Conservation (phyloP, 2,888 invertebrate genomes). For the Ashinkailepas kermadecensis region DNA sequence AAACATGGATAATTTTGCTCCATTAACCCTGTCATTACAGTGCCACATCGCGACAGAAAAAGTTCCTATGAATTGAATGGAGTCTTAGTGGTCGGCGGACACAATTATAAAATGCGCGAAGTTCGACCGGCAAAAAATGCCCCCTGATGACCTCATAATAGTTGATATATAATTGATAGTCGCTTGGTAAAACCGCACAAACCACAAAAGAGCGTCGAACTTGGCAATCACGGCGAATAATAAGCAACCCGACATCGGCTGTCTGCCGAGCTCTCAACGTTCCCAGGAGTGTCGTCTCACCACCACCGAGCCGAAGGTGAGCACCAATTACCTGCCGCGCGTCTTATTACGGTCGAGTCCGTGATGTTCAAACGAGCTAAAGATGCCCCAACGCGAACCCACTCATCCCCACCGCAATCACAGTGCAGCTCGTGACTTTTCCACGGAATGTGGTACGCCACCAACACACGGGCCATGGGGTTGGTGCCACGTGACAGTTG, state of each 20-base stretch:
- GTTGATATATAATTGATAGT: constrained; percentile 1
- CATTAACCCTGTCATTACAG: neutral
- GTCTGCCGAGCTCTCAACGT: neutral
- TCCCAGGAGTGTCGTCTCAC: too few relatives aligned
- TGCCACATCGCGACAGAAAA: neutral
- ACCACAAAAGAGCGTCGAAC: neutral
- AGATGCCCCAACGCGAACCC: neutral
- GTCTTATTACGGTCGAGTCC: too few relatives aligned
- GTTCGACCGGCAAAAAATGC: neutral
- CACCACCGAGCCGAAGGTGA: too few relatives aligned
- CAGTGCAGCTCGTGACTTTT: too few relatives aligned
- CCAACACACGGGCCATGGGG: too few relatives aligned
- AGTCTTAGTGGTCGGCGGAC: neutral
- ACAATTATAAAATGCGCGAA: neutral
- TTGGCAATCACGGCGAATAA: neutral
- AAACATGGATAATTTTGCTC: neutral
- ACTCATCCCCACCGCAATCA: too few relatives aligned
- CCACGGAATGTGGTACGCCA: too few relatives aligned
- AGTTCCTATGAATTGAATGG: too few relatives aligned
- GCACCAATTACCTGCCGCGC: too few relatives aligned
- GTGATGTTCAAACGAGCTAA: too few relatives aligned
- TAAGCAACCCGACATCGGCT: neutral
- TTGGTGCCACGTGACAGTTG: too few relatives aligned
- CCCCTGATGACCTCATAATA: neutral
- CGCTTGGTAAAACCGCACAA: neutral